phyloP scores from a whole-genome alignment of 2,113 vertebrate genomes.

The Puntigrus tetrazona region DNA sequence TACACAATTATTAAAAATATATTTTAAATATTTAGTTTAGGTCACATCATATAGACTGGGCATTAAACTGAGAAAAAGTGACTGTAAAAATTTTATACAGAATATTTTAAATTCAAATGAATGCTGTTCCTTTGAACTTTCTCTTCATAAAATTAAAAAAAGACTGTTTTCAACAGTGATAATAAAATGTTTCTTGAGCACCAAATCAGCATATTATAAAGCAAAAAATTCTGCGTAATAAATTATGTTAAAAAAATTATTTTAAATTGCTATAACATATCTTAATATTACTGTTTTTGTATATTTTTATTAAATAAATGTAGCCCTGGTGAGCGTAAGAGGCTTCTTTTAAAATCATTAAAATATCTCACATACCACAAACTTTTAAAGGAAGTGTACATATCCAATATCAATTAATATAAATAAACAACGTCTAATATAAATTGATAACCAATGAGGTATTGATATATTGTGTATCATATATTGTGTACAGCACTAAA shows the following conservation, averaged over 20 bases:
- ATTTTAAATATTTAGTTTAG: no score
- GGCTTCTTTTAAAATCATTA: background rate
- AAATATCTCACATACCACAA: background rate
- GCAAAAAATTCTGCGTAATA: no score
- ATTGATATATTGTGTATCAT: background rate
- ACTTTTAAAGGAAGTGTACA: background rate
- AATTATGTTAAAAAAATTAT: no score
- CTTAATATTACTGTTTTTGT: background rate
- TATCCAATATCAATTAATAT: background rate
- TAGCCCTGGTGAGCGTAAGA: background rate
- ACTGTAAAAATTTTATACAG: background rate
- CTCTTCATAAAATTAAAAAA: background rate
- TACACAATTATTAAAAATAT: no score
- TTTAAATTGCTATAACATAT: background rate
- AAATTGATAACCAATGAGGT: background rate
- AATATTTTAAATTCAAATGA: background rate
- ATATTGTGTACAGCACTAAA: background rate
- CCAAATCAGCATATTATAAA: background rate
- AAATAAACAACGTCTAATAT: background rate
- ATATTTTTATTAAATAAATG: background rate
- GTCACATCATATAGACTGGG: no score
- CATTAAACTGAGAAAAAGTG: no score
- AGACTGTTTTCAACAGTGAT: background rate
- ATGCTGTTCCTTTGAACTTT: background rate
- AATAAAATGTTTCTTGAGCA: background rate